Conservation (phyloP, 2,888 invertebrate genomes). For the Macrophya annulata region DNA sequence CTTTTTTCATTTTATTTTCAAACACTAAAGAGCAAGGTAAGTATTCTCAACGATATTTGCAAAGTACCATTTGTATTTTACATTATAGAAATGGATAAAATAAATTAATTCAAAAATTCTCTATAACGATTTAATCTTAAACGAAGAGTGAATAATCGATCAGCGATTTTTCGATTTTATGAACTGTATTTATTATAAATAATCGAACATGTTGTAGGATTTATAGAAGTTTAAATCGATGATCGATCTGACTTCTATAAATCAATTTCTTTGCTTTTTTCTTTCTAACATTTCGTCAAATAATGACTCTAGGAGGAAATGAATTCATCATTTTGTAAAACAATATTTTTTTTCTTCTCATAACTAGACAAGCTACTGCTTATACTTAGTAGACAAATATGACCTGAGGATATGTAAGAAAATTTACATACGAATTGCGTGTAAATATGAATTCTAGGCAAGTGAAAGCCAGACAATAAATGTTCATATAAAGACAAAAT, state of each 20-base stretch:
- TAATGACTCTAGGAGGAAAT: too few species aligned
- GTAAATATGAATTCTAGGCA: background rate
- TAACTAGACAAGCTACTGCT: conserved; percentile 14
- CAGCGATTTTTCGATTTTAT: background rate
- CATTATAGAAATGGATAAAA: background rate
- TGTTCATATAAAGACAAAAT: background rate
- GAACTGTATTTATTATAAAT: background rate
- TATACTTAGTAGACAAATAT: background rate
- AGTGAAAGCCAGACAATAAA: conserved; percentile 45
- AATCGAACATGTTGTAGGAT: background rate
- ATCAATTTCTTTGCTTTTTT: background rate
- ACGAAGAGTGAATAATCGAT: background rate
- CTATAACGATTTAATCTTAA: background rate
- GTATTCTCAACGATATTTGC: background rate
- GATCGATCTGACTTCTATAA: background rate
- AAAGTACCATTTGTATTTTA: background rate
- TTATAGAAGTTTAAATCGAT: background rate
- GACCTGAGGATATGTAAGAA: conserved; percentile 10
- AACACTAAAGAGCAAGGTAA: background rate
- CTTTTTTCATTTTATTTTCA: background rate
- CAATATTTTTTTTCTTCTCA: background rate
- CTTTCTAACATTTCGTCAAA: too few species aligned
- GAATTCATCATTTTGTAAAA: background rate
- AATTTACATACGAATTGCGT: conserved; percentile 37
- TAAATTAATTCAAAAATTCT: background rate